Evolutionary conservation across 2,113 vertebrate species (phyloP), one percentile per base, ranked within the genome.

Genomic region (Physeter macrocephalus): DNA sequence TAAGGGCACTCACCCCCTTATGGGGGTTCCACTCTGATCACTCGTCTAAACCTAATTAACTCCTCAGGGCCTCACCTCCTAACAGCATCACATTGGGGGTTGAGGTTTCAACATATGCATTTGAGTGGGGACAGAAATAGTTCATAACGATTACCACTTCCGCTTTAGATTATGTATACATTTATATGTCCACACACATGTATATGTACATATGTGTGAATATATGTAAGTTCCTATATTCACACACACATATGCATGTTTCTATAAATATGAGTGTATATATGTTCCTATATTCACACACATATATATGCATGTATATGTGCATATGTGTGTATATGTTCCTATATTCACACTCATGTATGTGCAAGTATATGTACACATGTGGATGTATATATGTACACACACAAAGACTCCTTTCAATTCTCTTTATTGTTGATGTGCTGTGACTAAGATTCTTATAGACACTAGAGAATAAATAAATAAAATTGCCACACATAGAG

Each of bases 381-480:
- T n/a, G 6, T 21, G 1, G 52, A 52, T 31, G 2, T 31, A 12
- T 41, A 27, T 41, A 36, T 29, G 21, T 54, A 11, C 10, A 3
- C 31, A 75, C 3, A 46, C 13, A 87, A 59, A 72, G 34, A 88
- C 10, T 71, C 9, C 29, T 86, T 71, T 93, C 34, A 82, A 64
- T 61, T 81, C 4, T 14, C 15, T 83, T 90, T 80, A 66, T 36
- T 88, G 15, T 81, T 81, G 29, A 43, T 46, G 13, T 74, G 15
- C 15, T 78, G 9, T 83, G 36, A 57, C 34, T 90, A 94, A 90
- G 23, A 74, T 61, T 82, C 21, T 85, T 77, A 82, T 1, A 49
- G 31, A 77, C 31, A 71, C 0, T 62, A 10, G 5, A 90, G 78
- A 86, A 69, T 41, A 78, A 90, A 62, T 34, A 88, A 46, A 67